A percentile compares a stretch with the other conserved stretches of the same genome.
Conservation (phyloP, 2,888 invertebrate species). For the Pseudococcus jackbeardsleyi region DNA sequence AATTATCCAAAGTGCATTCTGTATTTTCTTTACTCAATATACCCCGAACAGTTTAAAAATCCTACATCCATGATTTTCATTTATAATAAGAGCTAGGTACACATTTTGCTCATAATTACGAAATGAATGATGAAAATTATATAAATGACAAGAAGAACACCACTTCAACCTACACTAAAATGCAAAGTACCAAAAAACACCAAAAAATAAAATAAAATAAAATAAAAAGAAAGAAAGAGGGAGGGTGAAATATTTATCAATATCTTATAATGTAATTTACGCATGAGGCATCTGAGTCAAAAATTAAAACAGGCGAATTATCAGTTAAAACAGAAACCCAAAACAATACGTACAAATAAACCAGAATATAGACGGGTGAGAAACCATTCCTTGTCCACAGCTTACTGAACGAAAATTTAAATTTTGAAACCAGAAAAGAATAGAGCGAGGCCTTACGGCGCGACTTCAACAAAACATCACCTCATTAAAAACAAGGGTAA, state of each 20-base stretch:
- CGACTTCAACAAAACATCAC: not conserved
- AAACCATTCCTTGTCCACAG: constrained; percentile 36
- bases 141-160: no score
- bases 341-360: constrained; percentile 37
- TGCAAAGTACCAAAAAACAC: no score
- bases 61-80: no score
- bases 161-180: no score
- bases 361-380: constrained; percentile 52
- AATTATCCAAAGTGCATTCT: no score
- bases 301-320: not conserved
- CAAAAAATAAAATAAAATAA: no score
- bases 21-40: no score
- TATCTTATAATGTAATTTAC: not conserved
- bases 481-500: not conserved
- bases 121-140: no score
- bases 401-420: not conserved
- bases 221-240: no score
- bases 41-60: no score
- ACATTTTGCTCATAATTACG: no score
- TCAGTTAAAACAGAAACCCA: not conserved
- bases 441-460: not conserved
- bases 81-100: no score
- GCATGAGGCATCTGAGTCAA: not conserved
- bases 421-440: not conserved
- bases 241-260: not conserved